Percentiles rank a stretch among this genome's conserved stretches.
phyloP scores from a whole-genome alignment of 2,888 invertebrate species.

The Pyrrhosoma nymphula region DNA sequence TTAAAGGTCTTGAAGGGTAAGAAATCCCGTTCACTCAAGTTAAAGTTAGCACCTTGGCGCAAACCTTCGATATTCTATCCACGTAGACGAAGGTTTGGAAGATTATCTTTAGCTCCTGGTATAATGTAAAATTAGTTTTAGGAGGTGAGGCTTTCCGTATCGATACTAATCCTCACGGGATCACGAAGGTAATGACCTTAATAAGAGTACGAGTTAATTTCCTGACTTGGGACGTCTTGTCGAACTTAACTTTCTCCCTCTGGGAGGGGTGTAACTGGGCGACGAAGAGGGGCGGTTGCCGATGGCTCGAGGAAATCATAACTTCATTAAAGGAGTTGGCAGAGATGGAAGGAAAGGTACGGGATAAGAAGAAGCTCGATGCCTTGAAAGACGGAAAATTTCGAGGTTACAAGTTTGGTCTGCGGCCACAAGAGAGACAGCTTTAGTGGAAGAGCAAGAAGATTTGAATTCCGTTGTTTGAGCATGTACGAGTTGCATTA shows the following conservation, averaged over 20 bases:
- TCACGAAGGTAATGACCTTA: background rate
- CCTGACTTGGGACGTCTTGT: background rate
- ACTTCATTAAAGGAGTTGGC: background rate
- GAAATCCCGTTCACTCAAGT: too few relatives aligned
- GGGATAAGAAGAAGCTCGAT: background rate
- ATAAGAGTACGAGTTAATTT: background rate
- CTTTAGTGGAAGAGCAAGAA: too few relatives aligned
- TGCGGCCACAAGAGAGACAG: too few relatives aligned
- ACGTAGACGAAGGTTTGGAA: too few relatives aligned
- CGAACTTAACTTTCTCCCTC: background rate
- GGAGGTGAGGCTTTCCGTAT: background rate
- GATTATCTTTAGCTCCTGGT: background rate
- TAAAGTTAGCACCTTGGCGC: too few relatives aligned
- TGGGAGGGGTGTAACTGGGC: background rate
- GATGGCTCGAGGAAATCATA: background rate
- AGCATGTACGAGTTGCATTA: too few relatives aligned
- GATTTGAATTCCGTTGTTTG: too few relatives aligned
- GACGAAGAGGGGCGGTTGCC: background rate
- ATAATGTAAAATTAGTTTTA: background rate
- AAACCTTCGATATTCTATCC: too few relatives aligned
- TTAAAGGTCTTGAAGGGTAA: too few relatives aligned
- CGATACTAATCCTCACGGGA: background rate
- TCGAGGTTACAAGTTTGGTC: too few relatives aligned
- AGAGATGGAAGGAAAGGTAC: background rate
- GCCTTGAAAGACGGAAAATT: background rate